phyloP scores from a whole-genome alignment of 2,797 vertebrate species.

The Thalassophryne amazonica region DNA sequence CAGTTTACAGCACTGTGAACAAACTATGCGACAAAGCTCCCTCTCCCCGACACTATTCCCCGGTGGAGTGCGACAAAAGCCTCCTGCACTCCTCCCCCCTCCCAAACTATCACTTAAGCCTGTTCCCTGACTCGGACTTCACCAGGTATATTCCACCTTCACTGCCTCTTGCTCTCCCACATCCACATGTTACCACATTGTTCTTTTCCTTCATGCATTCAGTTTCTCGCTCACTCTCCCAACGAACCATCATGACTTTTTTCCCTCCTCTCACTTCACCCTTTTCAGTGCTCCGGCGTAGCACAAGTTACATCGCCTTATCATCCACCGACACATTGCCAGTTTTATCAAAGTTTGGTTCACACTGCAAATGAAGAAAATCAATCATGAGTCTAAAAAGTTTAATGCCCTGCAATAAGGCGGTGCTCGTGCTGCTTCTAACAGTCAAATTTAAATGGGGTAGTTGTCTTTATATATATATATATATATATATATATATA shows the following conservation, averaged over 20 bases:
- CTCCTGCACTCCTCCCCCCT: constrained; percentile 92
- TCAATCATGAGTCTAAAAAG: not conserved
- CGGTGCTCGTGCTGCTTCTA: not conserved
- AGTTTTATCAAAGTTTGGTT: constrained; percentile 1
- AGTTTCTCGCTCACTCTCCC: not conserved
- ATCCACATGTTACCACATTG: not conserved
- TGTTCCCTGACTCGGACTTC: constrained; percentile 93
- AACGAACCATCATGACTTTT: constrained; percentile 6
- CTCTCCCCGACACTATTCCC: constrained; percentile 95
- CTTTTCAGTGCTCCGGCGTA: constrained; percentile 1
- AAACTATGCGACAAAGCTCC: constrained; percentile 96
- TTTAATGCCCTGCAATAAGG: not conserved
- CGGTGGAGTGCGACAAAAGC: constrained; percentile 94
- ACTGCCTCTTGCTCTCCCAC: not conserved
- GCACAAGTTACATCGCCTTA: not conserved
- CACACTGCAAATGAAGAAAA: not conserved
- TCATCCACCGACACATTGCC: constrained; percentile 1
- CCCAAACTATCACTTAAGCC: constrained; percentile 93
- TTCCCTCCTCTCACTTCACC: not conserved
- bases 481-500: too few relatives aligned
- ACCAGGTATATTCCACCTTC: constrained; percentile 85
- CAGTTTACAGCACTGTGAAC: constrained; percentile 99
- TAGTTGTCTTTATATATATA: too few relatives aligned
- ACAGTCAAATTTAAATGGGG: too few relatives aligned
- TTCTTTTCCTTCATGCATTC: not conserved